Evolutionary conservation across 53 echinoderm and acorn worm species (phyloP), one percentile per base, ranked within the genome.

Genomic region (Henricia sp.): DNA sequence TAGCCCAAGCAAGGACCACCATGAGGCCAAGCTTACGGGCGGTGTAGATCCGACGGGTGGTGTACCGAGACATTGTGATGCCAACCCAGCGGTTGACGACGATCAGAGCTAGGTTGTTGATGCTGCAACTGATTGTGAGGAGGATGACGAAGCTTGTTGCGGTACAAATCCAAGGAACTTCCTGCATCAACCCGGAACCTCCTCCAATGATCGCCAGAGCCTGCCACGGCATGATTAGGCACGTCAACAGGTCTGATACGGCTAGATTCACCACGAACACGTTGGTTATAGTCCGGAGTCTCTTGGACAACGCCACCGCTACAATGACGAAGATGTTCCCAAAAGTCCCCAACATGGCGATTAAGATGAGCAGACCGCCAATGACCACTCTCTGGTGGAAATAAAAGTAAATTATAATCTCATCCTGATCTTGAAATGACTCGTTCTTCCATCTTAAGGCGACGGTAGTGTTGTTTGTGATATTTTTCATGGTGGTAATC

Each of bases 251-350:
- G 44, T 86, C 86, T 1, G 86, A 64, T 6, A 74, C 50, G 32
- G 72, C 73, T 24, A 86, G 51, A 32, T 86, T 86, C 28, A 86
- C 63, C n/a, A 86, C 86, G 39, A 73, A 86, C 6, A 73, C 62
- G 36, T 86, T 86, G 20, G 86, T 86, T 0, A 35, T 43, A 1
- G 86, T 86, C 37, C 35, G 86, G 27, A 86, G 65, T n/a, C 39
- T 60, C 39, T 37, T 72, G 42, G 74, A 73, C 2, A 60, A 21
- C 6, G 56, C 64, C 19, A 86, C 86, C 2, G 37, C 37, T 16
- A 67, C 37, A 32, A 91, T 60, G 69, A 91, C 83, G 23, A 88
- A 48, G 12, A 50, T 44, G 50, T 91, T 88, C 6, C 91, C 88
- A 16, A 75, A 6, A 8, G 50, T 33, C 5, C 88, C 91, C 13